These are phyloP conservation scores for Myotis planiceps DNA, from an alignment of 2,797 vertebrate genomes.

Conservation along the genomic window DNA sequence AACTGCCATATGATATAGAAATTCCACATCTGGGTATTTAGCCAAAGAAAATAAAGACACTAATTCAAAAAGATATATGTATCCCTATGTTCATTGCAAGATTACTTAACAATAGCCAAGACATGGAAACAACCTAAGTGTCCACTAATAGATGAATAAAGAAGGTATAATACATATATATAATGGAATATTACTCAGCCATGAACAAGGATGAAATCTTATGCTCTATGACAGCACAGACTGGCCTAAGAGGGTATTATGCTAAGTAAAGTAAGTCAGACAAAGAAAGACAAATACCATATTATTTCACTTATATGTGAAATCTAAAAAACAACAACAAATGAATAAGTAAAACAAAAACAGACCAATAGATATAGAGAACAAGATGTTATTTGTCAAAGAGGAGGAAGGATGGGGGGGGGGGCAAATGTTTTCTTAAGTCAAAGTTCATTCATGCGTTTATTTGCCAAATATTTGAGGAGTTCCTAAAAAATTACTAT, in stretches of 20 bases:
- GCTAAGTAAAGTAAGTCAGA: not conserved
- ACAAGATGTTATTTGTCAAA: not conserved
- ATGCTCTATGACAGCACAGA: not conserved
- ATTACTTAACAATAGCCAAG: not conserved
- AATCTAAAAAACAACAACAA: not conserved
- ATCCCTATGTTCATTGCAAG: not conserved
- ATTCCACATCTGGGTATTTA: not conserved
- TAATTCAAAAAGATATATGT: not conserved
- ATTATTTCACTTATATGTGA: not conserved
- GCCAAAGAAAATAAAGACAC: not conserved
- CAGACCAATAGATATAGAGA: not conserved
- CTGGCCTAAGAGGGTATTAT: not conserved
- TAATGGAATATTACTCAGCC: not conserved
- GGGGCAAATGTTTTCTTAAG: not conserved
- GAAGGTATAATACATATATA: not conserved
- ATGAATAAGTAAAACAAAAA: not conserved
- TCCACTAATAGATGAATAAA: not conserved
- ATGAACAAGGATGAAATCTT: not conserved
- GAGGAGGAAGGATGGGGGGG: not conserved
- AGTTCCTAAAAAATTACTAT: not conserved
- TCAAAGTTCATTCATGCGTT: not conserved
- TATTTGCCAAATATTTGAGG: not conserved
- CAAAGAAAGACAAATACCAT: not conserved
- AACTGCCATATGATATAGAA: not conserved
- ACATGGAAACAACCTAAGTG: not conserved